Percentiles rank a stretch among this genome's conserved stretches.
Evolutionary conservation across 2,113 vertebrate genomes (phyloP).

Genomic region (Rana temporaria): DNA sequence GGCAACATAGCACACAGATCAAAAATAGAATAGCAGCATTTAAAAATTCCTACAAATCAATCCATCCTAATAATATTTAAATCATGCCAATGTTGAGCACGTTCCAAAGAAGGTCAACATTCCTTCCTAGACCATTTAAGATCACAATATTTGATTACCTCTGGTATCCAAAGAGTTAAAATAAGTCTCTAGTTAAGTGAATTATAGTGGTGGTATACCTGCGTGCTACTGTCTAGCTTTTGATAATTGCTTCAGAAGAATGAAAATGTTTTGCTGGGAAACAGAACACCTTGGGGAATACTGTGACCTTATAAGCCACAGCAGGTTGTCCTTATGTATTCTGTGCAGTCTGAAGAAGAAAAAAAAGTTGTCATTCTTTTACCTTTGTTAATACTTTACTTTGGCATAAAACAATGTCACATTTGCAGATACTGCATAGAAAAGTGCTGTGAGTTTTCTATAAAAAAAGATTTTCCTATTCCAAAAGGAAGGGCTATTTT

Average conservation of each 20-base stretch:
- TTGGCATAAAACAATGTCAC: background rate
- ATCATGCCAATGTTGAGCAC: no score
- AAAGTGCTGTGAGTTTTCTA: no score
- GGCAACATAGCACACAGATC: no score
- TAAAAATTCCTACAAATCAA: no score
- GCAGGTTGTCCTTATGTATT: conserved; percentile 21
- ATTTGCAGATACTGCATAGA: background rate
- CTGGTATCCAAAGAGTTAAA: no score
- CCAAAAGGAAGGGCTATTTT: no score
- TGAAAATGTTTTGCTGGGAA: conserved; percentile 48
- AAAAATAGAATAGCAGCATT: no score
- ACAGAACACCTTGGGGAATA: conserved; percentile 35
- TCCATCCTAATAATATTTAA: no score
- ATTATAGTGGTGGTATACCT: background rate
- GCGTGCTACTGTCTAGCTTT: conserved; percentile 17
- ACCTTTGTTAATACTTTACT: background rate
- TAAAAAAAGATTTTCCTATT: no score
- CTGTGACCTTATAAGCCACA: conserved; percentile 34
- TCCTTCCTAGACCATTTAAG: no score
- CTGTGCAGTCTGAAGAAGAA: conserved; percentile 12
- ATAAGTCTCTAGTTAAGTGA: background rate
- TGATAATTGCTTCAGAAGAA: conserved; percentile 20
- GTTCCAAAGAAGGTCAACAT: no score
- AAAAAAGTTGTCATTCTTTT: conserved; percentile 21
- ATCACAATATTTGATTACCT: no score